Evolutionary conservation across 2,888 invertebrate genomes (phyloP), one percentile per base, ranked within the genome.

Genomic region (Melikaiella ostensackeni): DNA sequence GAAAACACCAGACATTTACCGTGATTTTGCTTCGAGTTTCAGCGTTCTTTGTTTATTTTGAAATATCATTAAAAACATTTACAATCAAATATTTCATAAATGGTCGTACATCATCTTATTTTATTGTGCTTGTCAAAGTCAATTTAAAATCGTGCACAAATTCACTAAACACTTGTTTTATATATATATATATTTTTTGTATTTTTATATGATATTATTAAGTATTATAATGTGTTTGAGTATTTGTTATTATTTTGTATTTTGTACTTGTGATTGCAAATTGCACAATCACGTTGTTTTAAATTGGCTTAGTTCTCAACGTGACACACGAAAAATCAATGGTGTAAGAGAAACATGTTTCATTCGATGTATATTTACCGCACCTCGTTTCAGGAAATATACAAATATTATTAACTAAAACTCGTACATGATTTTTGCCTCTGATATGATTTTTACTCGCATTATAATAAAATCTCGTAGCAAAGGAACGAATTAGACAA

Each of bases 281-380:
- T 59, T 59, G 16, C 8, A 42, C 27, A 64, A 42, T 42, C 24
- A 64, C 16, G 24, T 24, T 64, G 21, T 64, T 66, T 62, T 66
- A 38, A 38, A 9, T 63, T 74, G 42, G 57, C 35, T 75, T 75
- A 27, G 61, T 30, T 81, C 73, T 50, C 75, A 19, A 21, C n/a
- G 75, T 55, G 50, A 75, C 35, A 77, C 59, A 75, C 64, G 50
- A 59, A 84, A 86, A 85, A 88, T 89, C 89, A 90, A 89, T 90
- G 89, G 89, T 90, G 89, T 90, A 90, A 86, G 85, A 89, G 85
- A 86, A 85, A 81, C 61, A 75, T 77, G 75, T 80, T 55, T 76
- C 35, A 35, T 42, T 75, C 55, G 30, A 64, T 46, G 64, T 21
- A 46, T 80, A 79, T 81, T 82, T 59, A 16, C 55, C 57, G n/a